Evolutionary conservation across 2,113 vertebrate genomes (phyloP).

Genomic region (Stomatorhinus ivindoensis): DNA sequence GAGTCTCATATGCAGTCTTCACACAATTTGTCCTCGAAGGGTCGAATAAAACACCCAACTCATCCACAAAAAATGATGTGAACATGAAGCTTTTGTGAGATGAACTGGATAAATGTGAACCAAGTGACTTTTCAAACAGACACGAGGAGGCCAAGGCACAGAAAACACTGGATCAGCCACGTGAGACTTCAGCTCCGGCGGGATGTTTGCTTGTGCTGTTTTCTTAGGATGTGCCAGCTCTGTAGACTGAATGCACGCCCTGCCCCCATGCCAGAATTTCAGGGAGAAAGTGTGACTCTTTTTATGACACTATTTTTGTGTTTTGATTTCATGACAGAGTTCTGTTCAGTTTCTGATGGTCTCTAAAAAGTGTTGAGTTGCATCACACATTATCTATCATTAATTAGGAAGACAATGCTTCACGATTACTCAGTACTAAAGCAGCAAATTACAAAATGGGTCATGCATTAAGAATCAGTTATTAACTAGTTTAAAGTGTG

Average conservation of each 20-base stretch:
- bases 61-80: not conserved
- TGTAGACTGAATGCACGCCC: not conserved
- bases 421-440: slow-evolving; percentile 27
- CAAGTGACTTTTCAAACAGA: not conserved
- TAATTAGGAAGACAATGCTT: slow-evolving; percentile 24
- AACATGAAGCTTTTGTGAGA: not conserved
- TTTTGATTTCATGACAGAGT: not conserved
- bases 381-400: slow-evolving; percentile 16
- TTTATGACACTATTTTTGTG: not conserved
- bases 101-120: not conserved
- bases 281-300: not conserved
- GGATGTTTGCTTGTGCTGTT: not conserved
- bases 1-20: not conserved
- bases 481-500: slow-evolving; percentile 38
- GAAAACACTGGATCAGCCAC: not conserved
- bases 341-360: not conserved
- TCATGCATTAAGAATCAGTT: slow-evolving; percentile 35
- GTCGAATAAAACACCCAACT: not conserved
- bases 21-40: not conserved
- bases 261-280: not conserved
- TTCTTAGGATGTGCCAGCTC: not conserved
- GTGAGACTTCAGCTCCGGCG: not conserved
- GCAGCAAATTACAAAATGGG: slow-evolving; percentile 33
- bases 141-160: not conserved
- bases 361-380: slow-evolving; percentile 13